phyloP scores from a whole-genome alignment of 2,113 vertebrate species.

The Dicentrarchus labrax region DNA sequence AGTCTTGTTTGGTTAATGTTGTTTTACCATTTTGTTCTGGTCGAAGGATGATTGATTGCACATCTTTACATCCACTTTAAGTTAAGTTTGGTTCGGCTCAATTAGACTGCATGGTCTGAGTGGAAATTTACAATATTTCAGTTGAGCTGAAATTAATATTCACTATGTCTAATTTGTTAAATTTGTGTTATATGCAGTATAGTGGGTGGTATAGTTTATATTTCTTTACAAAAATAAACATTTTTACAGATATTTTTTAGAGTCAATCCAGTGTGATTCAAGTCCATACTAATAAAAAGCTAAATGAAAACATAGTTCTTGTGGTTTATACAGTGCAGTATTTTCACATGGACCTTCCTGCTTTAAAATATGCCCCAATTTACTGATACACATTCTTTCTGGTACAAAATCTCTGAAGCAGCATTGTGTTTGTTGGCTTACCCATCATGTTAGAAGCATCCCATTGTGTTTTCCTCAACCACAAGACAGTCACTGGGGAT shows the following conservation, averaged over 20 bases:
- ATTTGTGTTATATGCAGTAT: neutral
- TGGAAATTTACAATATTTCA: constrained; percentile 48
- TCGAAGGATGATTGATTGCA: constrained; percentile 49
- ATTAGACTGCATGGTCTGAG: neutral
- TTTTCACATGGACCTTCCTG: constrained; percentile 22
- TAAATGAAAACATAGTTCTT: constrained; percentile 19
- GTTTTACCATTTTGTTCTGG: constrained; percentile 53
- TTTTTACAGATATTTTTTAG: neutral
- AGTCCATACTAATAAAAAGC: neutral
- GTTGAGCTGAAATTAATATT: constrained; percentile 29
- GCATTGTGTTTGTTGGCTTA: constrained; percentile 29
- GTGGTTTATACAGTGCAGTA: neutral
- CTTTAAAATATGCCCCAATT: constrained; percentile 19
- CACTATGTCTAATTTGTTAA: constrained; percentile 35
- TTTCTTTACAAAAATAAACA: neutral
- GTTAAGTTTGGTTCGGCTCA: constrained; percentile 33
- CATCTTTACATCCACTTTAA: constrained; percentile 30
- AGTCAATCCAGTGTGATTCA: neutral
- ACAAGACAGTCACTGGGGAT: constrained; percentile 33
- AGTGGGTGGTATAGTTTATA: neutral
- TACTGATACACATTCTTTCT: constrained; percentile 36
- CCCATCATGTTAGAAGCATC: constrained; percentile 45
- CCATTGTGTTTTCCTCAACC: constrained; percentile 44
- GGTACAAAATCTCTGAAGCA: constrained; percentile 3
- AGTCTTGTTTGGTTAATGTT: constrained; percentile 45